Percentiles rank a stretch among this genome's conserved stretches.
Evolutionary conservation across 2,113 vertebrate species (phyloP).

Genomic region (Pangasianodon gigas): DNA sequence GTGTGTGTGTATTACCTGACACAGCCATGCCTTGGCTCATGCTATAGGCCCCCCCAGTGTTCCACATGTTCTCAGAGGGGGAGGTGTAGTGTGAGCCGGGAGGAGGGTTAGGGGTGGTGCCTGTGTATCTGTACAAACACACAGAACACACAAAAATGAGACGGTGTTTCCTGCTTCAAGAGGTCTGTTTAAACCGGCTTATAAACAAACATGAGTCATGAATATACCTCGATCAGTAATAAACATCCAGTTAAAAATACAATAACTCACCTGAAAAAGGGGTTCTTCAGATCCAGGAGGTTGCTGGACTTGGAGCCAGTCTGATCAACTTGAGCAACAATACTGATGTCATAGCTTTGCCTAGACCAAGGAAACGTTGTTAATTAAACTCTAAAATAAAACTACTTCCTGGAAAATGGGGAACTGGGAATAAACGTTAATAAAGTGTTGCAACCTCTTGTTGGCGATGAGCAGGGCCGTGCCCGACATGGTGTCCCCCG

Average conservation of each 20-base stretch:
- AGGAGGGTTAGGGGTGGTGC: constrained; percentile 84
- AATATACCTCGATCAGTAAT: neutral
- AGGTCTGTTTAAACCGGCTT: neutral
- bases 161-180: neutral
- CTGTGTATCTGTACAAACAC: constrained; percentile 82
- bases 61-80: constrained; percentile 95
- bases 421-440: neutral
- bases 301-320: constrained; percentile 96
- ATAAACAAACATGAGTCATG: neutral
- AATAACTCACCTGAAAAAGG: constrained; percentile 86
- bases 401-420: neutral
- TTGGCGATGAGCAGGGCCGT: constrained; percentile 89
- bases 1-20: constrained; percentile 75
- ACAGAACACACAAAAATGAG: constrained; percentile 1
- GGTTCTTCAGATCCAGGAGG: constrained; percentile 93
- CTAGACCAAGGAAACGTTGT: constrained; percentile 62
- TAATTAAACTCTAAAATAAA: neutral
- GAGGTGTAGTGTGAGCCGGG: constrained; percentile 92
- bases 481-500: constrained; percentile 92
- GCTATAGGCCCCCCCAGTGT: constrained; percentile 81
- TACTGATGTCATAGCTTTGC: constrained; percentile 96
- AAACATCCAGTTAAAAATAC: neutral
- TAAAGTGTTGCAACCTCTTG: constrained; percentile 77
- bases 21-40: constrained; percentile 87
- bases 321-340: constrained; percentile 95